phyloP scores from a whole-genome alignment of 2,113 vertebrate genomes.

The Heliornis fulica region DNA sequence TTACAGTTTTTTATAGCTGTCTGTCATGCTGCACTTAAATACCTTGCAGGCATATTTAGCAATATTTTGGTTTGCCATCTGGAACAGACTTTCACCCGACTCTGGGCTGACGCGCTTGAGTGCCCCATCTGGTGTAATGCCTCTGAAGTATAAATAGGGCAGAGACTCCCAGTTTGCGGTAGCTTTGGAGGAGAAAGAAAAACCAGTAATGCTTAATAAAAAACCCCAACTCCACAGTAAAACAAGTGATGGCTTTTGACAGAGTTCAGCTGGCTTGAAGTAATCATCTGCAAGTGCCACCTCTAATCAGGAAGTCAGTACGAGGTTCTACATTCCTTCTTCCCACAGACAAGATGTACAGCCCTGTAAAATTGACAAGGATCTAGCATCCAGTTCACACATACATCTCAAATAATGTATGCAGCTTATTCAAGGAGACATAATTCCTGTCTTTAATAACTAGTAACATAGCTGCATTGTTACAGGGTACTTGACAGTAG shows the following conservation, averaged over 20 bases:
- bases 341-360: neutral
- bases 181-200: neutral
- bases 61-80: conserved; percentile 27
- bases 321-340: neutral
- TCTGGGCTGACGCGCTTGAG: neutral
- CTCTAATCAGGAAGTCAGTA: neutral
- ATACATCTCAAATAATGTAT: neutral
- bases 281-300: neutral
- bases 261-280: neutral
- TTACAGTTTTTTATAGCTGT: neutral
- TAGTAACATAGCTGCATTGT: neutral
- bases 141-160: neutral
- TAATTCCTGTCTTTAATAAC: neutral
- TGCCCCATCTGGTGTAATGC: conserved; percentile 3
- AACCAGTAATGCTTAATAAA: neutral
- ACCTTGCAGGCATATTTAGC: conserved; percentile 33
- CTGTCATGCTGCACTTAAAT: conserved; percentile 9
- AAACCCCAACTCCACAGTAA: neutral
- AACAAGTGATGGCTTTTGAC: neutral
- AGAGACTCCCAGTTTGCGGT: neutral
- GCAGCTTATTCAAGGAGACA: neutral
- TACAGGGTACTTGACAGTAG: neutral
- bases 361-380: neutral
- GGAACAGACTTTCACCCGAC: neutral
- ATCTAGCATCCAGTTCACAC: neutral